Base-by-base conservation (phyloP, 2,797 vertebrate genomes). In the Oryzias sinensis region DNA sequence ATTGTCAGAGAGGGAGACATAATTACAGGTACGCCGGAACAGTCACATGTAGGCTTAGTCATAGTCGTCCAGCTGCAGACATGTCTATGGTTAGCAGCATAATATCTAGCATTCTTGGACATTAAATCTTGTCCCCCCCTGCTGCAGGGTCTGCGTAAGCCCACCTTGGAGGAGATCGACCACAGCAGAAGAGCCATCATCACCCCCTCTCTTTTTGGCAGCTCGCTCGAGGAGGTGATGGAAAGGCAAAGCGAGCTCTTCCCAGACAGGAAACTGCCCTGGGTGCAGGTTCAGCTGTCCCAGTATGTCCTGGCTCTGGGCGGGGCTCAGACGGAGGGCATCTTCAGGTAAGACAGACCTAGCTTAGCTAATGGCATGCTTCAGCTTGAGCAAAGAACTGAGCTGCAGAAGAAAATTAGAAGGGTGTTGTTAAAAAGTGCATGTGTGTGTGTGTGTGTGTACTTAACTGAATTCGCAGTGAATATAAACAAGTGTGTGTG, bases 261-360 rank as follows among this genome's bases (percentile, higher is more conserved):
- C 81, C 95, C 95, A 0, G 91, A 92, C 57, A 91, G 92, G 65
- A 93, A 91, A 60, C 87, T 97, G 73, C 95, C 95, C 25, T 96
- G 95, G 95, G 94, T 95, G 65, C 95, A 97, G 81, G 95, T 94
- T 5, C 94, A 95, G 87, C 92, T 97, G 0, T 95, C 95, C 0
- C 93, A 94, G 87, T 95, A 95, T 20, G 94, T 97, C 48, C 86
- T 97, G 64, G 92, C 91, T 46, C 82, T 96, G 72, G 94, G 93
- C 5, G 95, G 95, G 50, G 93, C 94, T 58, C 93, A 94, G 77
- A 93, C 95, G 0, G 95, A 96, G 81, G 95, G 95, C 53, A 97
- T 97, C 88, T 97, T 97, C 90, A 95, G 95, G 95, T 97, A 80
- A 89, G 80, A 59, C 5, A 1, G 20, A 57, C 49, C 43, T 49